A percentile compares a stretch with the other conserved stretches of the same genome.
These are phyloP conservation scores for Folsomia candida DNA, from an alignment of 2,888 invertebrate genomes.

Conservation along the genomic window DNA sequence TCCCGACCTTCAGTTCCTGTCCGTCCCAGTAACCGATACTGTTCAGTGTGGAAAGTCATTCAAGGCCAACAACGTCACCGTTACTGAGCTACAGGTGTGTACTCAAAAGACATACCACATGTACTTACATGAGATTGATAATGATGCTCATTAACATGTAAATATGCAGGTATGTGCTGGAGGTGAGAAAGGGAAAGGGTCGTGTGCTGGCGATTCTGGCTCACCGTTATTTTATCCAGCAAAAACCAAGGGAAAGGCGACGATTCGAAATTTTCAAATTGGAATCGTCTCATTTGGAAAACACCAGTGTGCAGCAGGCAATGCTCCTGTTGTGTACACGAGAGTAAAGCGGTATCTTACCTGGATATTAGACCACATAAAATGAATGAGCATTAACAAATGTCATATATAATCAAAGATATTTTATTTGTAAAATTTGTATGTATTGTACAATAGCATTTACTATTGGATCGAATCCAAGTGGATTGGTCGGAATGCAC, in stretches of 20 bases:
- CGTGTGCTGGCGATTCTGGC: constrained; percentile 39
- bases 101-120: background rate
- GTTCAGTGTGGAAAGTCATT: constrained; percentile 36
- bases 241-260: constrained; percentile 11
- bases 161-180: constrained; percentile 50
- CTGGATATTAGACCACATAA: constrained; percentile 50
- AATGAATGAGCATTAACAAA: background rate
- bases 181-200: constrained; percentile 44
- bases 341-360: constrained; percentile 49
- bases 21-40: constrained; percentile 38
- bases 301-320: constrained; percentile 45
- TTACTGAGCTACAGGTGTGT: constrained; percentile 36
- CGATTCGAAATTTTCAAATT: constrained; percentile 42
- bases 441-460: too few relatives aligned
- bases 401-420: background rate
- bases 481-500: background rate
- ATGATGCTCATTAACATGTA: too few relatives aligned
- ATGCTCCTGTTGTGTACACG: constrained; percentile 51
- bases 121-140: too few relatives aligned
- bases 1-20: constrained; percentile 35
- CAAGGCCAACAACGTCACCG: constrained; percentile 21
- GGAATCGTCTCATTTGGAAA: constrained; percentile 52
- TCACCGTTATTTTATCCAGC: background rate
- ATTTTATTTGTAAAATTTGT: background rate
- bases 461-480: too few relatives aligned